Evolutionary conservation across 2,888 invertebrate genomes (phyloP), one percentile per base, ranked within the genome.

Genomic region (Catocala fraxini): DNA sequence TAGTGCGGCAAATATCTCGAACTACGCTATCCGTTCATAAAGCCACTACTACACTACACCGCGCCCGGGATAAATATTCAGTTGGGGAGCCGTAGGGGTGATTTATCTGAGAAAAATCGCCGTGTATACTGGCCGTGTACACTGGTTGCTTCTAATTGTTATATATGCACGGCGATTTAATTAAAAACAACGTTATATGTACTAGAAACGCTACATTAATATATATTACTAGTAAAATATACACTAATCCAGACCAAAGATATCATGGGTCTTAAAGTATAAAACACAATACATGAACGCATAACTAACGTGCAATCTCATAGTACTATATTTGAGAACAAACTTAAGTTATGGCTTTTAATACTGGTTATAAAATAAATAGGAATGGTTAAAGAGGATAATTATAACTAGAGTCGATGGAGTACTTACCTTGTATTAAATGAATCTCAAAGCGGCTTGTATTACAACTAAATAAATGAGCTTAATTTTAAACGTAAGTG

Each of bases 1-100:
- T 93, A 94, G 91, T 89, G 84, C 80, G 88, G 90, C 89, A 89
- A 92, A 92, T 92, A 92, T 93, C 92, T 94, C 89, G 83, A 91
- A 92, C 91, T 91, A 89, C 87, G 87, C 89, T 84, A 89, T 89
- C 89, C 88, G 85, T 86, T 90, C 85, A 86, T 88, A 88, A 88
- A 89, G 83, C 89, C 84, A 89, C 88, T 87, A 81, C 80, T 80
- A 81, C 68, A 77, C 73, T 71, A 70, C 51, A 69, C 51, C 61
- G 60, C 59, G 62, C 65, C 65, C 13, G 62, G 76, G 63, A 71
- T 77, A 77, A 73, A 71, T 73, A 73, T 72, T 69, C 68, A 56
- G 63, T 70, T 63, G 64, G 57, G 57, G 55, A 70, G 56, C 55
- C 49, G 56, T 62, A 63, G 58, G 62, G 64, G 68, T 71, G 70